Evolutionary conservation across 2,113 vertebrate species (phyloP), one percentile per base, ranked within the genome.

Genomic region (Heloderma charlesbogerti): DNA sequence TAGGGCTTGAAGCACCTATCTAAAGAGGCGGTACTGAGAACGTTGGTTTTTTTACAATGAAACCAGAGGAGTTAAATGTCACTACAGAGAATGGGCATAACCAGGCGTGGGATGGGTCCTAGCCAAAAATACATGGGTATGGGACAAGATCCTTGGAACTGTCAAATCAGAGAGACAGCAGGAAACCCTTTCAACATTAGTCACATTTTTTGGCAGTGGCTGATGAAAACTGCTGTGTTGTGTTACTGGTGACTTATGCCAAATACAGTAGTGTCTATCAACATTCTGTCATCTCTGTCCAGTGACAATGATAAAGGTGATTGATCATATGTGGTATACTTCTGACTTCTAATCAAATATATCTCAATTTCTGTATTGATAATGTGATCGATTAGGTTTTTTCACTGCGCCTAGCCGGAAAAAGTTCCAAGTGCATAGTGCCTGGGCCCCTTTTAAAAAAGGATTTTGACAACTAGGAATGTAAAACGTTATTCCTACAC

Each of bases 111-210:
- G 37, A 85, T 79, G 45, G 60, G 48, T 29, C 40, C 74, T 34
- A 85, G 74, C 87, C 79, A 91, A 34, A n/a, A 69, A 85, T 37
- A 79, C 3, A 45, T 84, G 72, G 87, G 74, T 51, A 29, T 88
- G 80, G 57, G 43, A 69, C n/a, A 66, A 43, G 74, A 78, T 45
- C 27, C 75, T 63, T 48, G 16, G 40, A 43, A 60, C 72, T 60
- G 37, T 57, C 87, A 85, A 37, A 80, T 88, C 37, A 43, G 22
- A 74, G 63, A 79, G 45, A 79, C 48, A 79, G 66, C 82, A 84
- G 91, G 82, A 91, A 91, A 72, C 60, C 63, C 43, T 84, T 79
- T 86, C 83, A 85, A 34, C 25, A 31, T 88, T 89, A 71, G 45
- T 81, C 81, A 69, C 27, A 4, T 15, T 54, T 87, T 79, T 89